Evolutionary conservation across 2,888 invertebrate species (phyloP).

Genomic region (Euproctis similis): DNA sequence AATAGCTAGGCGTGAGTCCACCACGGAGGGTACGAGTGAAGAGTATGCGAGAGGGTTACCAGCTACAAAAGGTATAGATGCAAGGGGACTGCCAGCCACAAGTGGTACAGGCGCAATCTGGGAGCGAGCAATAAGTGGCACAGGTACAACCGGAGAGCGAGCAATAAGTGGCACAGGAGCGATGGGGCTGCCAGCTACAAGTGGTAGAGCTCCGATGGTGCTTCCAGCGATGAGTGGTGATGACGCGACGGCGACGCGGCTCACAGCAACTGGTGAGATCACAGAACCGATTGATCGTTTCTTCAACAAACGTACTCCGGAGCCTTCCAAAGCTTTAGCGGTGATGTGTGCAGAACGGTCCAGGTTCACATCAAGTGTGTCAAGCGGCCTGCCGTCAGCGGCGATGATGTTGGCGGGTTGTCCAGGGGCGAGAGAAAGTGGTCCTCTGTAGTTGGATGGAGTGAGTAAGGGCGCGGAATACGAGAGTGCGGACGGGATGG

Average conservation of each 20-base stretch:
- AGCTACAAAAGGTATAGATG: no score
- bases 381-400: constrained; percentile 58
- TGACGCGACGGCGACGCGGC: constrained; percentile 19
- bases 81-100: no score
- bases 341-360: constrained; percentile 53
- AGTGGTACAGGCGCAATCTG: no score
- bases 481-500: constrained; percentile 9
- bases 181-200: no score
- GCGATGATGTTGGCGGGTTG: constrained; percentile 59
- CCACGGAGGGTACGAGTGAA: no score
- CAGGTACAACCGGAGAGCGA: no score
- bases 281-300: constrained; percentile 31
- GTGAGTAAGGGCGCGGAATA: constrained; percentile 13
- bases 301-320: constrained; percentile 37
- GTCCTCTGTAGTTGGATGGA: constrained; percentile 52
- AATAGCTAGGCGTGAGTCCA: no score
- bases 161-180: no score
- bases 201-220: no score
- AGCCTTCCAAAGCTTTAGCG: constrained; percentile 37
- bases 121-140: no score
- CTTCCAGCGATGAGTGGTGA: constrained; percentile 22
- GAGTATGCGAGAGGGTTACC: no score
- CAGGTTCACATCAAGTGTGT: constrained; percentile 60
- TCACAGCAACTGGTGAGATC: constrained; percentile 1
- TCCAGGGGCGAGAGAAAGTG: constrained; percentile 58